Evolutionary conservation across 2,888 invertebrate species (phyloP), one percentile per base, ranked within the genome.

Genomic region (Trissolcus brochymenae): DNA sequence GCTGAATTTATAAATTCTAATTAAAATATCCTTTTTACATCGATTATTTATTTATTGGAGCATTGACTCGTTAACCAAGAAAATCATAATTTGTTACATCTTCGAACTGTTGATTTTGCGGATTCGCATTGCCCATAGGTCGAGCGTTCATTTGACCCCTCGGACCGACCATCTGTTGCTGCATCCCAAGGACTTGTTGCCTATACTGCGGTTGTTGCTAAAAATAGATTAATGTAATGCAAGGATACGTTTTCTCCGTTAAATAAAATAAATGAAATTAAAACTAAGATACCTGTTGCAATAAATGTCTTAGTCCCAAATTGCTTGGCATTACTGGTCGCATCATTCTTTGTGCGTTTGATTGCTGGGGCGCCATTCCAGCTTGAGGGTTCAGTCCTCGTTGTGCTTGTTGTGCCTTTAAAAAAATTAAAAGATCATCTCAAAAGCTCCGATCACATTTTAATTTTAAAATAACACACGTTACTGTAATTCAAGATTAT

Each of bases 291-390:
- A 94, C 94, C 91, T 95, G 95, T 87, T 96, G 96, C 66, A 96
- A 89, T 50, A 96, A 90, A 88, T 95, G 95, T 13, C 95, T 89
- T 11, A 96, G 90, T 0, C 96, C 95, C 0, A 95, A 94, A 91
- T 95, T 95, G 85, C 94, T 94, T 14, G 94, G 91, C 89, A 93
- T 92, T 53, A 91, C 91, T n/a, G 95, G 95, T 16, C 95, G 91
- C 91, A 95, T 93, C 90, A 93, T 92, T 85, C 94, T 90, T 82
- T 94, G 94, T 46, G 92, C 87, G 79, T 87, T 91, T 84, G 85
- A 83, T 78, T 89, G 90, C 71, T 90, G 90, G 66, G 86, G 87
- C 16, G 87, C 80, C 86, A 88, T 88, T 74, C 83, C 85, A 41
- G 85, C 82, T 3, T 83, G 85, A 3, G 85, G 85, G 80, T 86